Evolutionary conservation across 2,888 invertebrate genomes (phyloP).

Genomic region (Dynastes grantii): DNA sequence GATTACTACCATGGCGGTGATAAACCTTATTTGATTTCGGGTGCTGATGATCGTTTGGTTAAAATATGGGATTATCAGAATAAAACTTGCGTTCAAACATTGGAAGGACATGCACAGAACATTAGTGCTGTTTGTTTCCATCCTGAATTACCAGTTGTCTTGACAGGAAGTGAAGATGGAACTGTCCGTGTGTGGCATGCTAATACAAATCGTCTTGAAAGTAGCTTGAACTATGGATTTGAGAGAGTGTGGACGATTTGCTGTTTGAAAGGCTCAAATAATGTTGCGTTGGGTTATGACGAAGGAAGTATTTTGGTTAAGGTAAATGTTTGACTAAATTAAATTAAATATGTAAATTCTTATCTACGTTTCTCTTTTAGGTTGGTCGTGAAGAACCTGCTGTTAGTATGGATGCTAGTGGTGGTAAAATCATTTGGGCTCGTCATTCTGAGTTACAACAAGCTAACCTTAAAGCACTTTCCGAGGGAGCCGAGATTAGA

Average conservation of each 20-base stretch:
- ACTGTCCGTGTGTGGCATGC: conserved; percentile 99
- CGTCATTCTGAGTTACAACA: conserved; percentile 99
- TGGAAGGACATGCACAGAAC: conserved; percentile 98
- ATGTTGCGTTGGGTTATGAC: conserved; percentile 98
- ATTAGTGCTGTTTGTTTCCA: conserved; percentile 97
- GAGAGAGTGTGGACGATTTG: conserved; percentile 98
- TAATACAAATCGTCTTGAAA: conserved; percentile 97
- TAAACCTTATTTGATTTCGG: conserved; percentile 98
- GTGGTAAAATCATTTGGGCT: conserved; percentile 99
- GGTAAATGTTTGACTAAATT: conserved; percentile 51
- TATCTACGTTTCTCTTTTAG: neutral
- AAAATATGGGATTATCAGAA: conserved; percentile 99
- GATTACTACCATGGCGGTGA: conserved; percentile 99
- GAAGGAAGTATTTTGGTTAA: conserved; percentile 97
- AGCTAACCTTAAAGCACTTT: conserved; percentile 90
- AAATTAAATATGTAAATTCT: neutral
- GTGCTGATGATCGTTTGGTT: conserved; percentile 97
- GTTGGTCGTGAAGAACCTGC: conserved; percentile 99
- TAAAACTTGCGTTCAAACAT: conserved; percentile 98
- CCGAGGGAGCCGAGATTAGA: conserved; percentile 81
- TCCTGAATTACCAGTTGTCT: conserved; percentile 96
- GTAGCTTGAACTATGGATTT: conserved; percentile 97
- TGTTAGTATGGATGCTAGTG: conserved; percentile 98
- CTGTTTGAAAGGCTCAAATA: conserved; percentile 94
- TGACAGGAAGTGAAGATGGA: conserved; percentile 98